Conservation (phyloP, 2,888 invertebrate genomes). For the Gisinianus flammeolus region DNA sequence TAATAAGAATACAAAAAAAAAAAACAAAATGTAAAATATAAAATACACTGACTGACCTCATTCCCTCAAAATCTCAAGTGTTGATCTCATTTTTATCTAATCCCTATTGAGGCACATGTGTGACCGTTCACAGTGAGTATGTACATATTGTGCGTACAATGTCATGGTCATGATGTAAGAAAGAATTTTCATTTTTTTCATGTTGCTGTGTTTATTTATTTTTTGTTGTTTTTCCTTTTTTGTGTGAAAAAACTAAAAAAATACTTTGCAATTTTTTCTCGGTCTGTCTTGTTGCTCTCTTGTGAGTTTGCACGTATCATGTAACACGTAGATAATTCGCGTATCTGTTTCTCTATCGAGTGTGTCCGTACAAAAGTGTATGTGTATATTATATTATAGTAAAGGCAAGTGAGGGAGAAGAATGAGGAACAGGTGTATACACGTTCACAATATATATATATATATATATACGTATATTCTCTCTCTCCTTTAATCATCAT, state of each 20-base stretch:
- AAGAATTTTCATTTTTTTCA: background rate
- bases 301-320: background rate
- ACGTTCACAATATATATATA: too few species aligned
- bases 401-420: background rate
- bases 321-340: constrained; percentile 8
- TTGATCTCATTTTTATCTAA: constrained; percentile 18
- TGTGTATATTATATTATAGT: background rate
- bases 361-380: too few species aligned
- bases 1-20: too few species aligned
- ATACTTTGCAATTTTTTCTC: constrained; percentile 3
- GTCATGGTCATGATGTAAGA: constrained; percentile 14
- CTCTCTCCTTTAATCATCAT: background rate
- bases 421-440: background rate
- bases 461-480: background rate
- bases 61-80: constrained; percentile 7
- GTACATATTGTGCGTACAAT: background rate
- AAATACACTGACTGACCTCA: too few species aligned
- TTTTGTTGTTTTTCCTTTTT: background rate
- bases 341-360: background rate
- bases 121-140: background rate
- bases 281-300: background rate
- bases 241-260: background rate
- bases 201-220: background rate
- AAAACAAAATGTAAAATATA: too few species aligned
- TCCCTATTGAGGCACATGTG: background rate